These are phyloP conservation scores for Odontophorus gujanensis DNA, from an alignment of 2,113 vertebrate genomes.

Conservation along the genomic window DNA sequence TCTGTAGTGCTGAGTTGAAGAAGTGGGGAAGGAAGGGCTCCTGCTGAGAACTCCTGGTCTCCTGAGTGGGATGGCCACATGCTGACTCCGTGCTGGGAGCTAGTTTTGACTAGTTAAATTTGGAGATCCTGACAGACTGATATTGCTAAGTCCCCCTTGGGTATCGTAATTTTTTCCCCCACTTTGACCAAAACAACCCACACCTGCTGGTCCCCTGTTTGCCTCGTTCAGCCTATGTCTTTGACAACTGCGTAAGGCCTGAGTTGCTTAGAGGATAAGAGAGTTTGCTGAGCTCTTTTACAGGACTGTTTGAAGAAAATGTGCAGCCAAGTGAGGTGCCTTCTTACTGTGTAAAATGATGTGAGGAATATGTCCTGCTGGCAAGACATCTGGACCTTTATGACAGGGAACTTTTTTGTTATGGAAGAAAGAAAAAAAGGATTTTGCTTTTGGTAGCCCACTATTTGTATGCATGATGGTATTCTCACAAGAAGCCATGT, in stretches of 20 bases:
- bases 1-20: accelerated
- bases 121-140: not conserved
- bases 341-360: not conserved
- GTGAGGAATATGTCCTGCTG: not conserved
- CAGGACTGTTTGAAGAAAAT: not conserved
- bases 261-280: not conserved
- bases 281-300: not conserved
- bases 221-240: too few relatives aligned
- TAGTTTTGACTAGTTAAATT: not conserved
- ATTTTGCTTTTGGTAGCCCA: not conserved
- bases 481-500: not conserved
- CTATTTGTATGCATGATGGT: not conserved
- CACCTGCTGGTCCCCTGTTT: not conserved
- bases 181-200: not conserved
- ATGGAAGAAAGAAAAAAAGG: not conserved
- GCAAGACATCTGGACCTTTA: not conserved
- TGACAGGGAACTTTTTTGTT: not conserved
- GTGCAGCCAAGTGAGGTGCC: not conserved
- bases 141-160: not conserved
- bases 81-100: accelerated
- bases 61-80: accelerated
- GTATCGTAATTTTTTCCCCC: not conserved
- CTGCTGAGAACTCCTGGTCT: not conserved
- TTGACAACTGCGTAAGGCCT: not conserved
- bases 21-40: not conserved